Conservation (phyloP, 2,888 invertebrate genomes). For the Lissocephala sabroskyi region DNA sequence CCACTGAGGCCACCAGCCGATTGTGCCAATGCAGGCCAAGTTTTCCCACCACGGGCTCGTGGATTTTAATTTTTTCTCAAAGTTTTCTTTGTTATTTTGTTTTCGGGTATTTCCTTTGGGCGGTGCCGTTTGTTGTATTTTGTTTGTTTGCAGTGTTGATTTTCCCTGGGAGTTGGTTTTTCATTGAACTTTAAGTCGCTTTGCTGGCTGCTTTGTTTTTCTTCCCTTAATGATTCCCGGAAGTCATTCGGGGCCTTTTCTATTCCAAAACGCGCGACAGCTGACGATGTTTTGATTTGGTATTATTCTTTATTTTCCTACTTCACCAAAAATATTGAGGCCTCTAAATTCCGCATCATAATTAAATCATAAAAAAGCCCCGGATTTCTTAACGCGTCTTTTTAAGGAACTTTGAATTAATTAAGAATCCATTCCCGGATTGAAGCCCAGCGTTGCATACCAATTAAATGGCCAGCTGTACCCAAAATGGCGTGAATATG, state of each 20-base stretch:
- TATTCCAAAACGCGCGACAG: slow-evolving; percentile 15
- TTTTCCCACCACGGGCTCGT: slow-evolving; percentile 8
- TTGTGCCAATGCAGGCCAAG: too few species aligned
- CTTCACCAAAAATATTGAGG: too few species aligned
- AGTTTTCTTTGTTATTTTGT: slow-evolving; percentile 1
- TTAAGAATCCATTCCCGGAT: too few species aligned
- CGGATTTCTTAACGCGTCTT: too few species aligned
- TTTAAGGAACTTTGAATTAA: too few species aligned
- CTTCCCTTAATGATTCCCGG: slow-evolving; percentile 44
- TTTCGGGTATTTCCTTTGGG: slow-evolving; percentile 1
- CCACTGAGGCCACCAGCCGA: too few species aligned
- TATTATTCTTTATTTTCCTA: too few species aligned
- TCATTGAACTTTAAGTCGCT: slow-evolving; percentile 13
- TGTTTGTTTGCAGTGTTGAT: slow-evolving; percentile 24
- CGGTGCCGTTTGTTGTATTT: slow-evolving; percentile 8
- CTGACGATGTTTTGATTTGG: slow-evolving; percentile 10
- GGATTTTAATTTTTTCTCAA: slow-evolving; percentile 12
- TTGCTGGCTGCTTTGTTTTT: slow-evolving; percentile 12
- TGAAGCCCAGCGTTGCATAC: too few species aligned
- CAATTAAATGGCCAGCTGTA: too few species aligned
- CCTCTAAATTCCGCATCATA: too few species aligned
- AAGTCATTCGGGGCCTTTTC: slow-evolving; percentile 40
- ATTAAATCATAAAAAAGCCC: too few species aligned
- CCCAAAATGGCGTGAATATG: too few species aligned
- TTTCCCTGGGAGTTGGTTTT: slow-evolving; percentile 16